phyloP scores from a whole-genome alignment of 2,113 vertebrate genomes.

The Oryzias javanicus region DNA sequence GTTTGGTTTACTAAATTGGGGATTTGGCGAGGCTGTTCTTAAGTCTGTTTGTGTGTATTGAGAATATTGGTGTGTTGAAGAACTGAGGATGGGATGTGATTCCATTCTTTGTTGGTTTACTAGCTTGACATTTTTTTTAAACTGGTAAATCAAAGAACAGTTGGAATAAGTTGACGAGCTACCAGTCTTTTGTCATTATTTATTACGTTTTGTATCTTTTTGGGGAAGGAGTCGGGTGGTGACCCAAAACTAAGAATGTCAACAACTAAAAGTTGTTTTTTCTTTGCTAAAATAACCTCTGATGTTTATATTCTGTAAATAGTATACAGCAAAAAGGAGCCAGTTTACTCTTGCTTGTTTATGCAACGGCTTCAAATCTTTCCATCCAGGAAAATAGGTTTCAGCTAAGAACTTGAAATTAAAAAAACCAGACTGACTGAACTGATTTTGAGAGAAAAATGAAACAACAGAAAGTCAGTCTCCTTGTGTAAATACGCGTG shows the following conservation, averaged over 20 bases:
- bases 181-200: conserved; percentile 11
- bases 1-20: conserved; percentile 28
- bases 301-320: conserved; percentile 57
- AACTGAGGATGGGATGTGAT: conserved; percentile 23
- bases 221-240: neutral
- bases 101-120: conserved; percentile 34
- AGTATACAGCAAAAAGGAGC: conserved; percentile 39
- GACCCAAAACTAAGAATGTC: conserved; percentile 65
- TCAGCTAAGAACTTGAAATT: conserved; percentile 19
- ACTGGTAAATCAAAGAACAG: conserved; percentile 28
- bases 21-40: conserved; percentile 31
- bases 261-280: conserved; percentile 47
- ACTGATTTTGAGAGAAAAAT: conserved; percentile 32
- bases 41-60: conserved; percentile 21
- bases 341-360: conserved; percentile 51
- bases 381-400: conserved; percentile 18
- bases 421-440: conserved; percentile 26
- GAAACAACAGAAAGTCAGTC: conserved; percentile 13
- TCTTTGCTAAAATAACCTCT: conserved; percentile 35
- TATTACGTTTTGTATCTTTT: neutral
- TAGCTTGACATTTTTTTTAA: conserved; percentile 16
- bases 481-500: conserved; percentile 46
- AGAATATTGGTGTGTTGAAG: conserved; percentile 28
- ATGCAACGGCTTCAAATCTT: conserved; percentile 53
- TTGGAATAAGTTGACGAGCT: conserved; percentile 22